Base-by-base conservation (phyloP, 2,113 vertebrate genomes). In the Bujurquina vittata region DNA sequence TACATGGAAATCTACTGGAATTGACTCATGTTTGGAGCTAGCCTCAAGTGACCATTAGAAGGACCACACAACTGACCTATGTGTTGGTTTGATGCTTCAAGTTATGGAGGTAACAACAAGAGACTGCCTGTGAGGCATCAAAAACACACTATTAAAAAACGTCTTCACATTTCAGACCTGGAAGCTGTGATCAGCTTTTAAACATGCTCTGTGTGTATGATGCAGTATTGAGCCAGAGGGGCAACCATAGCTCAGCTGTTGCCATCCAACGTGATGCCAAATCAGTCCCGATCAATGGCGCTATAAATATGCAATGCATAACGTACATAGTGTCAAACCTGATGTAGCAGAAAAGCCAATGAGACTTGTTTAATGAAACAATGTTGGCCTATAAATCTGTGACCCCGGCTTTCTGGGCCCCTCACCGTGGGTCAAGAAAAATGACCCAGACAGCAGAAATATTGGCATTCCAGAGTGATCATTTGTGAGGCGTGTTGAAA, bases 391-490 rank as follows among this genome's bases (percentile, higher is more conserved):
- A 77, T 81, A 46, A 67, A 90, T 90, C 23, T 12, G 62, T 73
- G 10, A 74, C 84, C 80, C 62, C 14, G 7, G 52, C 77, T 63
- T 22, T 75, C 60, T 2, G 18, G 67, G 59, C 59, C 79, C 67
- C 29, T 80, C 37, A 58, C 79, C 49, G 46, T 2, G 26, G 86
- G 77, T 81, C 79, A 87, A 63, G 55, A 83, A 87, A 72, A 89
- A 77, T 40, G 43, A 84, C 73, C 79, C 54, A 75, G 83, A 82
- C 37, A n/a, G 18, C 8, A 2, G 62, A 26, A 58, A 43, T 75
- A 86, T 89, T 85, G 77, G 57, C 76, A 87, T 87, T 89, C 79
- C 62, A 62, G 59, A 84, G 72, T 14, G 75, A 87, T 89, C 69
- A 55, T 81, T 57, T 84, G 56, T 77, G 77, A 77, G 29, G 54